phyloP scores from a whole-genome alignment of 2,888 invertebrate genomes.

The Cynaeus angustus region DNA sequence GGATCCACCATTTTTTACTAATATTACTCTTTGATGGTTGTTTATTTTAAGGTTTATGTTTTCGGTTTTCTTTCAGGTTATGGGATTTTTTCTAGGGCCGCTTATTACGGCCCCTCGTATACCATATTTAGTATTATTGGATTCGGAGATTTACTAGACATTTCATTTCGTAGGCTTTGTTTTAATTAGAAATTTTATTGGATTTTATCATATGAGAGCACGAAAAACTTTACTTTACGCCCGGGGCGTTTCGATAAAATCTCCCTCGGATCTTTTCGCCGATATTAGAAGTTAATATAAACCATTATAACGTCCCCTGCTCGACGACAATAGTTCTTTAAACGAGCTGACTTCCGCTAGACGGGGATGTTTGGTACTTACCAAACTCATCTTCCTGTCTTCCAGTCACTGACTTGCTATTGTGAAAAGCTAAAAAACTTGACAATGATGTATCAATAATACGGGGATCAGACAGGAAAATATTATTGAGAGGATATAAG shows the following conservation, averaged over 20 bases:
- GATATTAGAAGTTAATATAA: slow-evolving; percentile 64
- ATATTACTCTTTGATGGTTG: slow-evolving; percentile 68
- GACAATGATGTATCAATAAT: slow-evolving; percentile 65
- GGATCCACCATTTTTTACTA: slow-evolving; percentile 66
- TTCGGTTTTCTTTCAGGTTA: slow-evolving; percentile 54
- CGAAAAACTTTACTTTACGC: not conserved
- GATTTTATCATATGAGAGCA: no score
- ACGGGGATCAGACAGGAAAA: slow-evolving; percentile 22
- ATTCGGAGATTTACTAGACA: slow-evolving; percentile 40
- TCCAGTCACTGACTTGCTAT: slow-evolving; percentile 46
- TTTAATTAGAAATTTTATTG: slow-evolving; percentile 22
- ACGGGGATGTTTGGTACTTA: slow-evolving; percentile 59
- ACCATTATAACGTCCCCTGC: slow-evolving; percentile 61
- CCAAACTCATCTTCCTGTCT: slow-evolving; percentile 61
- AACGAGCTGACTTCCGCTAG: slow-evolving; percentile 64
- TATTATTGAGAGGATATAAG: slow-evolving; percentile 36
- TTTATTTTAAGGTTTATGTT: slow-evolving; percentile 67
- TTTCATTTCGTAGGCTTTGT: not conserved
- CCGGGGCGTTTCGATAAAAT: not conserved
- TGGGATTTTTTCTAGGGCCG: slow-evolving; percentile 52
- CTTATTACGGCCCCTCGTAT: slow-evolving; percentile 45
- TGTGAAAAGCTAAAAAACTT: slow-evolving; percentile 61
- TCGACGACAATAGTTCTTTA: slow-evolving; percentile 60
- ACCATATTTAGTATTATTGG: slow-evolving; percentile 55
- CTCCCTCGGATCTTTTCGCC: slow-evolving; percentile 11